Evolutionary conservation across 2,888 invertebrate species (phyloP).

Genomic region (Druceiella hillmani): DNA sequence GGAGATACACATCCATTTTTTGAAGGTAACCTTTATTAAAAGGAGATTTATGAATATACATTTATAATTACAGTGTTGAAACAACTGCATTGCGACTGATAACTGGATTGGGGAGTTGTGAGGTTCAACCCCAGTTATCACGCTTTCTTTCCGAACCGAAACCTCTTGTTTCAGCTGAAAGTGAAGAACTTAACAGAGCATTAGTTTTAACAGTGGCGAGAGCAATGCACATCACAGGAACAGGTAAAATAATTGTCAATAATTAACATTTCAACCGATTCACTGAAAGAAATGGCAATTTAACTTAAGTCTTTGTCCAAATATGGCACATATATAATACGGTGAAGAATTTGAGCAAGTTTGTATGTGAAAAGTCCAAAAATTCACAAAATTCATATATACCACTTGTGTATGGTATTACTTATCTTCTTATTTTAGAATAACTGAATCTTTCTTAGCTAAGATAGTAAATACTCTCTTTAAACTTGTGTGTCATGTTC

Average conservation of each 20-base stretch:
- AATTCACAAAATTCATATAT: too few species aligned
- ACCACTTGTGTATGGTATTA: too few species aligned
- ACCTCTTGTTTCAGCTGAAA: slow-evolving; percentile 86
- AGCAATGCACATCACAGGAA: slow-evolving; percentile 90
- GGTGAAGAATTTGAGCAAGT: too few species aligned
- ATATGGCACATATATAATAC: too few species aligned
- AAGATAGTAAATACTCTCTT: too few species aligned
- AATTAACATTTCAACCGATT: background rate
- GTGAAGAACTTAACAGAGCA: slow-evolving; percentile 90
- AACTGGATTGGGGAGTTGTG: slow-evolving; percentile 87
- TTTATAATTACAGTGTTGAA: slow-evolving; percentile 59
- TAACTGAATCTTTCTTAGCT: too few species aligned
- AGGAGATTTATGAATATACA: slow-evolving; percentile 3
- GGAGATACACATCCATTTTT: slow-evolving; percentile 90
- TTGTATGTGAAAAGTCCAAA: too few species aligned
- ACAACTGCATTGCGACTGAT: slow-evolving; percentile 83
- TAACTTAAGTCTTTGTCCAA: too few species aligned
- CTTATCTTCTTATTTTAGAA: too few species aligned
- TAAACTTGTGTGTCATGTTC: too few species aligned
- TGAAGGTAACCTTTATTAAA: slow-evolving; percentile 45
- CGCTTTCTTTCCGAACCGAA: slow-evolving; percentile 89
- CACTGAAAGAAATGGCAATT: background rate
- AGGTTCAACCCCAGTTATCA: slow-evolving; percentile 90
- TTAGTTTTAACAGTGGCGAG: slow-evolving; percentile 90
- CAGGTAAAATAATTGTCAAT: too few species aligned